Percentiles rank a stretch among this genome's conserved stretches.
Conservation (phyloP, 2,113 vertebrate genomes). For the Nothobranchius kuhntae region DNA sequence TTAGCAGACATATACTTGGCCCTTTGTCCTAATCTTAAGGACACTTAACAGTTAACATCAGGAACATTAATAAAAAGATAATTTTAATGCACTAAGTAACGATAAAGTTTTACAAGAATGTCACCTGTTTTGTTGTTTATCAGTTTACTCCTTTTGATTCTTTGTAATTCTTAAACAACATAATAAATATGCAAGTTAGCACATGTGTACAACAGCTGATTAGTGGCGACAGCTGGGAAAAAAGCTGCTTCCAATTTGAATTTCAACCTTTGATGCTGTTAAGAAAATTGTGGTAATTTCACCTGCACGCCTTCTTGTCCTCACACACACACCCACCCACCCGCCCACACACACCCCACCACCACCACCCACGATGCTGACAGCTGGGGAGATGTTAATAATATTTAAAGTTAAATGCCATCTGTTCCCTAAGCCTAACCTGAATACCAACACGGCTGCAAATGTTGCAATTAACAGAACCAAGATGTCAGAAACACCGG, state of each 20-base stretch:
- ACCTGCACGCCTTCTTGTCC: constrained; percentile 55
- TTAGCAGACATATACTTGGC: too few relatives aligned
- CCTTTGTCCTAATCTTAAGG: too few relatives aligned
- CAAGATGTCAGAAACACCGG: constrained; percentile 60
- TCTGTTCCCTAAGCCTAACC: constrained; percentile 65
- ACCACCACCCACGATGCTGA: constrained; percentile 32
- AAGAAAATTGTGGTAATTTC: constrained; percentile 53
- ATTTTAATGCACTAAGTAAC: too few relatives aligned
- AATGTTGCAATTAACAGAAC: constrained; percentile 69
- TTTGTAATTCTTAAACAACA: not conserved
- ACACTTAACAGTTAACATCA: too few relatives aligned
- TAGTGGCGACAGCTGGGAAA: constrained; percentile 12
- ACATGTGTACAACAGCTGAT: not conserved
- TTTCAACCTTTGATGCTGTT: constrained; percentile 56
- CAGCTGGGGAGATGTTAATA: constrained; percentile 70
- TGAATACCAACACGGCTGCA: constrained; percentile 64
- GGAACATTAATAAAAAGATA: too few relatives aligned
- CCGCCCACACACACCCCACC: not conserved
- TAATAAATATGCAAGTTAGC: not conserved
- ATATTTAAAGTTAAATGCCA: constrained; percentile 80
- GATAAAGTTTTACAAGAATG: too few relatives aligned
- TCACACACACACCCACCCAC: not conserved
- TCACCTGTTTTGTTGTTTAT: not conserved
- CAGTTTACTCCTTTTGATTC: not conserved
- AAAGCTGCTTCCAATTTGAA: constrained; percentile 39